phyloP scores from a whole-genome alignment of 2,797 vertebrate genomes.

The Acrocephalus scirpaceus region DNA sequence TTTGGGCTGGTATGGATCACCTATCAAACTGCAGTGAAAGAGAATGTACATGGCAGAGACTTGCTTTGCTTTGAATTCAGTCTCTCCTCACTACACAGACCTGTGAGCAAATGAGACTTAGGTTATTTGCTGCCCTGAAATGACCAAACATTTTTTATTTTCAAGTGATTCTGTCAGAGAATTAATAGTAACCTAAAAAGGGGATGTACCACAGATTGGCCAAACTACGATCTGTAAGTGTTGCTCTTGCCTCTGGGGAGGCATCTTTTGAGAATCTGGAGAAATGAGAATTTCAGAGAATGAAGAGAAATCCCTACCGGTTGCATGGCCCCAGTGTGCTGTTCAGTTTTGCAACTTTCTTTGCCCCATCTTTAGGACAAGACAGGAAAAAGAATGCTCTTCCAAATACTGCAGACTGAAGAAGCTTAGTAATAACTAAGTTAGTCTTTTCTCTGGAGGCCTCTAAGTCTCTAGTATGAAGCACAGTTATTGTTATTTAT shows the following conservation, averaged over 20 bases:
- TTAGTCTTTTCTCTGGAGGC: constrained; percentile 2
- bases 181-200: neutral
- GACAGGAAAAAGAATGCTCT: neutral
- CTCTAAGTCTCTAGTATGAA: neutral
- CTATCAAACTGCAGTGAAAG: neutral
- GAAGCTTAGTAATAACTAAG: constrained; percentile 5
- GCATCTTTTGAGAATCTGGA: neutral
- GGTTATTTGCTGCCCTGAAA: neutral
- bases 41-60: neutral
- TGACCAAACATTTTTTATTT: neutral
- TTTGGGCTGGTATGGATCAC: neutral
- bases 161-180: neutral
- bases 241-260: neutral
- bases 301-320: rapidly evolving
- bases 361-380: neutral
- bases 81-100: neutral
- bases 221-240: neutral
- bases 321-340: neutral
- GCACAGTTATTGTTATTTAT: neutral
- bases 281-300: neutral
- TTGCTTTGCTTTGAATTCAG: neutral
- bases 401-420: neutral
- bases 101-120: neutral
- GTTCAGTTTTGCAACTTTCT: neutral
- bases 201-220: neutral